These are phyloP conservation scores for Melinopterus prodromus DNA, from an alignment of 2,888 invertebrate species.

Conservation along the genomic window DNA sequence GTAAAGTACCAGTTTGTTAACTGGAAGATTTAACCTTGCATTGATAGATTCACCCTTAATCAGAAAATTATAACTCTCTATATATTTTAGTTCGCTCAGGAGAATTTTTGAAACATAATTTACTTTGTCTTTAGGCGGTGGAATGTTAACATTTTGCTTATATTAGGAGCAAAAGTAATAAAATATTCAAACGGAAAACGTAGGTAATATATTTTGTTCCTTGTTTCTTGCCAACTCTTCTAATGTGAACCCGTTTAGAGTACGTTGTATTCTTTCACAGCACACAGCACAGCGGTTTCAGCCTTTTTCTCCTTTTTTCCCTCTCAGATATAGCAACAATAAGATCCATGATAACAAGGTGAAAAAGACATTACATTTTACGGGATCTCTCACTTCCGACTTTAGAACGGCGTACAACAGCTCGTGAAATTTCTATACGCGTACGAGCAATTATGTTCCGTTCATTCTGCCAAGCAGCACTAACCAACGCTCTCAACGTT, in stretches of 20 bases:
- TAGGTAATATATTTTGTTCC: too few relatives aligned
- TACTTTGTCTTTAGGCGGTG: too few relatives aligned
- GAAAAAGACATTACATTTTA: slow-evolving; percentile 42
- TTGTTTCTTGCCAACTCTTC: too few relatives aligned
- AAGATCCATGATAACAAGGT: slow-evolving; percentile 36
- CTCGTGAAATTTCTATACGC: neutral
- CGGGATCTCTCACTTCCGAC: slow-evolving; percentile 36
- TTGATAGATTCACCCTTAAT: too few relatives aligned
- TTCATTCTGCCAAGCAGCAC: neutral
- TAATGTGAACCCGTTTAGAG: neutral
- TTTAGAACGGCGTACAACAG: neutral
- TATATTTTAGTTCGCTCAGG: too few relatives aligned
- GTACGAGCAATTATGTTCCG: neutral
- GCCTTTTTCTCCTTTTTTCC: neutral
- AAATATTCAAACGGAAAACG: too few relatives aligned
- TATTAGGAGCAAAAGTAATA: too few relatives aligned
- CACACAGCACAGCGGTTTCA: neutral
- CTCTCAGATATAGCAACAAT: slow-evolving; percentile 25
- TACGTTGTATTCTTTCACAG: neutral
- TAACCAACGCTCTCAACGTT: neutral
- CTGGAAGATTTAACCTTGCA: too few relatives aligned
- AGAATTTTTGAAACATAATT: too few relatives aligned
- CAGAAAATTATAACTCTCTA: too few relatives aligned
- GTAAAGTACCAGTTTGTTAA: too few relatives aligned
- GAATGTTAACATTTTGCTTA: too few relatives aligned